phyloP scores from a whole-genome alignment of 2,888 invertebrate species.

The Stramonita haemastoma region DNA sequence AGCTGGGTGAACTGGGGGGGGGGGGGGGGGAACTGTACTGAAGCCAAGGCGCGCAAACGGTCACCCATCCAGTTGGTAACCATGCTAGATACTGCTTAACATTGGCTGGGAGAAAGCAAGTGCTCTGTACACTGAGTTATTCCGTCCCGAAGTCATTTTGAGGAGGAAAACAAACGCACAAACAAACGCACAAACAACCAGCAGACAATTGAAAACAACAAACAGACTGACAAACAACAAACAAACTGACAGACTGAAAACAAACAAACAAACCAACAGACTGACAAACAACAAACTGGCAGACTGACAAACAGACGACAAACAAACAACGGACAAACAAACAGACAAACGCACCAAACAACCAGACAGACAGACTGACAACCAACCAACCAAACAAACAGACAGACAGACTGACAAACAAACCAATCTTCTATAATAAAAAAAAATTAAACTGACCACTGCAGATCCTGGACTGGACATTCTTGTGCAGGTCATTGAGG shows the following conservation, averaged over 20 bases:
- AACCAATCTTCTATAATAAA: neutral
- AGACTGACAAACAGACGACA: neutral
- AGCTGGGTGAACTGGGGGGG: no score
- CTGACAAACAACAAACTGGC: neutral
- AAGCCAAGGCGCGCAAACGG: no score
- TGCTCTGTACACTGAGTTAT: no score
- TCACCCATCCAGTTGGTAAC: no score
- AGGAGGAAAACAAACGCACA: neutral
- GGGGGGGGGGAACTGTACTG: no score
- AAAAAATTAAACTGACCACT: constrained; percentile 23
- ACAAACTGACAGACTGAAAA: neutral
- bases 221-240: neutral
- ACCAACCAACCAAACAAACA: neutral
- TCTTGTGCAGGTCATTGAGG: constrained; percentile 27
- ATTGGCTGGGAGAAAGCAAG: no score
- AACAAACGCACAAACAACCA: neutral
- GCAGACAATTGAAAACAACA: neutral
- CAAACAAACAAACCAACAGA: neutral
- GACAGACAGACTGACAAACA: neutral
- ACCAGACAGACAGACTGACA: neutral
- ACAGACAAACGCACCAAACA: no score
- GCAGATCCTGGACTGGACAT: constrained; percentile 37
- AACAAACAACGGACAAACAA: neutral
- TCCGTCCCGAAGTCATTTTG: no score
- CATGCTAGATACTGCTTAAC: no score